Base-by-base conservation (phyloP, 2,888 invertebrate species). In the Aleiodes leptofemur region DNA sequence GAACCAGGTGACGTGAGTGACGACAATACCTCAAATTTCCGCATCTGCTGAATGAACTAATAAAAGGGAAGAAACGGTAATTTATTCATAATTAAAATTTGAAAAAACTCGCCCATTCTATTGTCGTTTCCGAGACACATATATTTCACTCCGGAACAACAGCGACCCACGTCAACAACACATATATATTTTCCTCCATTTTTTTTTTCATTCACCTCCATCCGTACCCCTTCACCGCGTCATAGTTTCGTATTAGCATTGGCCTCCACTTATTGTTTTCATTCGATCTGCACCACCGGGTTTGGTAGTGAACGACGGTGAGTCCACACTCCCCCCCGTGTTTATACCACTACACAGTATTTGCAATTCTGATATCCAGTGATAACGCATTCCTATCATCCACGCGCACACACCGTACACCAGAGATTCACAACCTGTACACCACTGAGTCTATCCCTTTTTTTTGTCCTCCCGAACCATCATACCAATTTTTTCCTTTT, bases 341-440 rank as follows among this genome's bases (percentile, higher is more conserved):
- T 82, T 80, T 80, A 80, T 79, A 73, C 72, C 76, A 74, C 78
- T 73, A 71, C 74, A 74, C 75, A 81, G 78, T 82, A 84, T 85
- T 85, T 84, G 84, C 84, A 84, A 85, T 85, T 82, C 83, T 84
- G 84, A 85, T 85, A 85, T 82, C 81, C 78, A 80, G 80, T 84
- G 85, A 86, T 85, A 85, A 84, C 83, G 81, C 85, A 85, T 85
- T 83, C 84, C 85, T 83, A 84, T 84, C 83, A 79, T 81, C 80
- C 80, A 43, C 43, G 43, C 72, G 70, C 59, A 73, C 73, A 34
- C 38, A 29, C 59, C 68, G 64, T 38, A 34, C 69, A 43, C 43
- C 43, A 71, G 66, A 75, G 56, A 75, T 75, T 51, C 70, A 74
- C 72, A 72, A 74, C 64, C 70, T 64, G 64, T 70, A 53, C 64